These are phyloP conservation scores for Leptinotarsa rubiginosa DNA, from an alignment of 2,888 invertebrate genomes.

Conservation along the genomic window DNA sequence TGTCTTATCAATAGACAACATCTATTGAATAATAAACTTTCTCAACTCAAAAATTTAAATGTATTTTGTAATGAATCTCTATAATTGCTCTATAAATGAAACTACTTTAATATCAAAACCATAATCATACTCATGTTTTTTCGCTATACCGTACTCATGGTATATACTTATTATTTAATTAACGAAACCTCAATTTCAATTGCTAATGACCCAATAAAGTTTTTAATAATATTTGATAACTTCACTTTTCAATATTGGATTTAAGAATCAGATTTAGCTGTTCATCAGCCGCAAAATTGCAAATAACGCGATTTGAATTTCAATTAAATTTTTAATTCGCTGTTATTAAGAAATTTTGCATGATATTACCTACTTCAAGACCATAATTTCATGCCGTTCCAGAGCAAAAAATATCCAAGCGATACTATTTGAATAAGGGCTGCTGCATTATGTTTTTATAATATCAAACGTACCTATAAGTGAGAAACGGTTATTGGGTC, in stretches of 20 bases:
- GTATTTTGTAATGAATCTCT: too few species aligned
- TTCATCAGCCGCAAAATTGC: slow-evolving; percentile 32
- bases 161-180: background rate
- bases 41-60: too few species aligned
- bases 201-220: slow-evolving; percentile 24
- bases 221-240: slow-evolving; percentile 21
- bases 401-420: background rate
- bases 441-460: background rate
- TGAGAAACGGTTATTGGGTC: too few species aligned
- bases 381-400: background rate
- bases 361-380: slow-evolving; percentile 14
- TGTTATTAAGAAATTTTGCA: slow-evolving; percentile 19
- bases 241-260: slow-evolving; percentile 35
- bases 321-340: slow-evolving; percentile 32
- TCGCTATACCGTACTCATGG: background rate
- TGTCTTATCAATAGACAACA: too few species aligned
- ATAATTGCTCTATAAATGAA: too few species aligned
- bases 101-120: background rate
- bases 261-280: slow-evolving; percentile 23
- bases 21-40: too few species aligned
- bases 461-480: too few species aligned
- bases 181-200: slow-evolving; percentile 14
- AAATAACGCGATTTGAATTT: slow-evolving; percentile 36
- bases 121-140: background rate
- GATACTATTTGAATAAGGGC: background rate